Evolutionary conservation across 2,888 invertebrate species (phyloP).

Genomic region (Erebia aethiops): DNA sequence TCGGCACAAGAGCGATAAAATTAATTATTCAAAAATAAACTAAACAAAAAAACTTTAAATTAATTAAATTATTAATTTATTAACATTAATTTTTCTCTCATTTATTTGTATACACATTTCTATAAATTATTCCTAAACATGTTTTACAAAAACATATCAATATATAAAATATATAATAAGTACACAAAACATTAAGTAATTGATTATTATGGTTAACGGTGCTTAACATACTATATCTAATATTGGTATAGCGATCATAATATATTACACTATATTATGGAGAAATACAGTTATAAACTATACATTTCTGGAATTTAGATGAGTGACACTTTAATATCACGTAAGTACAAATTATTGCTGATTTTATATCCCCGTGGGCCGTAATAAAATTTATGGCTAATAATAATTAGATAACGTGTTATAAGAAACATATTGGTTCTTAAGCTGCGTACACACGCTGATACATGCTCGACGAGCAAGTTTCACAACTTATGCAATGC

Average conservation of each 20-base stretch:
- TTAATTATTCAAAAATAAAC: too few relatives aligned
- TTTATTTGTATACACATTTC: too few relatives aligned
- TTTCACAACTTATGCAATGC: background rate
- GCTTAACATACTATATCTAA: background rate
- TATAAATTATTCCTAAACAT: too few relatives aligned
- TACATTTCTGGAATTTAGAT: background rate
- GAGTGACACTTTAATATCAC: conserved; percentile 8
- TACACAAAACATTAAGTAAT: too few relatives aligned
- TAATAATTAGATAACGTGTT: conserved; percentile 20
- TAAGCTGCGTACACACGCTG: background rate
- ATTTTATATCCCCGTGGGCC: conserved; percentile 13
- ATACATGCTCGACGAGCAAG: background rate
- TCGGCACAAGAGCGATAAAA: too few relatives aligned
- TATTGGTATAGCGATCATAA: background rate
- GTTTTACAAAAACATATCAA: too few relatives aligned
- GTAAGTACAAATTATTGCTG: conserved; percentile 23
- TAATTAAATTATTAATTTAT: too few relatives aligned
- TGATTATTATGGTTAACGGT: background rate
- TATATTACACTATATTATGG: background rate
- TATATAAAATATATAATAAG: too few relatives aligned
- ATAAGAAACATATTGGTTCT: conserved; percentile 21
- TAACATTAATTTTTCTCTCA: too few relatives aligned
- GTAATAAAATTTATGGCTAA: conserved; percentile 21
- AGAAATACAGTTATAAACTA: background rate
- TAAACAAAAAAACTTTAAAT: too few relatives aligned